A percentile compares a stretch with the other conserved stretches of the same genome.
Conservation (phyloP, 2,113 vertebrate species). For the Pterocles orientalis region DNA sequence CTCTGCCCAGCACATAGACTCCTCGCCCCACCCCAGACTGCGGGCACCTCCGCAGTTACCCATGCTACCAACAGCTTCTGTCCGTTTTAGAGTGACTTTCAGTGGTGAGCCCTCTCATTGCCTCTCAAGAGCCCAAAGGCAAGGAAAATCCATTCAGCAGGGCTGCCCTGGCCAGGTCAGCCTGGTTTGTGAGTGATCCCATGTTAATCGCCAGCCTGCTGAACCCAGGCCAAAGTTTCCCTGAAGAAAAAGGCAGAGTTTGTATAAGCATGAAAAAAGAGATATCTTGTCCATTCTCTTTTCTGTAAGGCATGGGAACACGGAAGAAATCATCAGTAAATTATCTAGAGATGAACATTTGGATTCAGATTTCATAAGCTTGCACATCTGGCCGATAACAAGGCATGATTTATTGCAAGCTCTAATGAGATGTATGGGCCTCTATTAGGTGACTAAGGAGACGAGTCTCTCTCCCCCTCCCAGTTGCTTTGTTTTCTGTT, state of each 20-base stretch:
- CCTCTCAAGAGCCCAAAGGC: not conserved
- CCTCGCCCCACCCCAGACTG: accelerated
- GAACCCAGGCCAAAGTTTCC: not conserved
- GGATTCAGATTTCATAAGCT: not conserved
- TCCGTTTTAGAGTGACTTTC: not conserved
- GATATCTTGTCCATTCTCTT: not conserved
- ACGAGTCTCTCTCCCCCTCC: not conserved
- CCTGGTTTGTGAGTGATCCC: not conserved
- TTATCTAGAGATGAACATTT: not conserved
- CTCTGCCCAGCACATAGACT: not conserved
- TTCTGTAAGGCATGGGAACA: not conserved
- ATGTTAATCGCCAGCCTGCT: not conserved
- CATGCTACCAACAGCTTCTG: not conserved
- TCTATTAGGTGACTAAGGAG: not conserved
- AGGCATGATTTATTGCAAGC: not conserved
- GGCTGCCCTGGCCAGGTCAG: not conserved
- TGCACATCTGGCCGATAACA: not conserved
- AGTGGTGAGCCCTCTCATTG: not conserved
- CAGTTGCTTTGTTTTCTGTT: not conserved
- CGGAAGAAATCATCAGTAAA: not conserved
- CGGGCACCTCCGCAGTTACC: not conserved
- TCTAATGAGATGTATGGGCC: not conserved
- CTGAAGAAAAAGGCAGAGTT: not conserved
- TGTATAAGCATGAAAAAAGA: not conserved
- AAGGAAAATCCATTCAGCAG: not conserved